Conservation (phyloP, 1,140 invertebrate species). For the Dryas iulia region DNA sequence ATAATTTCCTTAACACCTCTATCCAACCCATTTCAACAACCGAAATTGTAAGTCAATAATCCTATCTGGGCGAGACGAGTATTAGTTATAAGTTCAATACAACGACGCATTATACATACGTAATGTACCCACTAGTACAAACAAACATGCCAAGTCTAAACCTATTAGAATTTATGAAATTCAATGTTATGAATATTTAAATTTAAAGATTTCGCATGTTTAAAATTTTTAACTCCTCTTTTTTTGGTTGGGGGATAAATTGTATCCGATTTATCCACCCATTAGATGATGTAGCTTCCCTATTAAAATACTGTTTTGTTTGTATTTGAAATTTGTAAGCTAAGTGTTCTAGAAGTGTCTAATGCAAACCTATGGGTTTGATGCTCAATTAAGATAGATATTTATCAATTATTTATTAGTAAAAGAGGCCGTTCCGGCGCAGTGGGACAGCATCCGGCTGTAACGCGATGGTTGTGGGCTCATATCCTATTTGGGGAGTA, state of each 20-base stretch:
- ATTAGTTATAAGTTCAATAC: not conserved
- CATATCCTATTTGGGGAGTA: too few species aligned
- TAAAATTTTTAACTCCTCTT: not conserved
- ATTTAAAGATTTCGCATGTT: not conserved
- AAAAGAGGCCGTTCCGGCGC: too few species aligned
- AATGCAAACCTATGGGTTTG: too few species aligned
- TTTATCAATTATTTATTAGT: too few species aligned
- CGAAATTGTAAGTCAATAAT: too few species aligned
- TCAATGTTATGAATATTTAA: not conserved
- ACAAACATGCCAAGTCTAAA: not conserved
- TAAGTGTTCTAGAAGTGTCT: too few species aligned
- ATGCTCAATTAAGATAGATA: too few species aligned
- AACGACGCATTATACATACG: not conserved
- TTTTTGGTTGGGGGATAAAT: not conserved
- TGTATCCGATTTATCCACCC: not conserved
- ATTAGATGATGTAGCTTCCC: not conserved
- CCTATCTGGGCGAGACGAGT: not conserved
- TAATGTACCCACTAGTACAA: not conserved
- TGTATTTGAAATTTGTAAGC: not conserved
- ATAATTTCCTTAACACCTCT: too few species aligned
- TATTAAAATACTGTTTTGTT: not conserved
- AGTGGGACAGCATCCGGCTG: too few species aligned
- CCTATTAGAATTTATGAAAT: constrained; percentile 3
- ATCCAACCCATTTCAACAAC: not conserved
- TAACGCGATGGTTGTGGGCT: too few species aligned